Percentiles rank a stretch among this genome's conserved stretches.
Evolutionary conservation across 1,140 invertebrate genomes (phyloP).

Genomic region (Heliconius himera): DNA sequence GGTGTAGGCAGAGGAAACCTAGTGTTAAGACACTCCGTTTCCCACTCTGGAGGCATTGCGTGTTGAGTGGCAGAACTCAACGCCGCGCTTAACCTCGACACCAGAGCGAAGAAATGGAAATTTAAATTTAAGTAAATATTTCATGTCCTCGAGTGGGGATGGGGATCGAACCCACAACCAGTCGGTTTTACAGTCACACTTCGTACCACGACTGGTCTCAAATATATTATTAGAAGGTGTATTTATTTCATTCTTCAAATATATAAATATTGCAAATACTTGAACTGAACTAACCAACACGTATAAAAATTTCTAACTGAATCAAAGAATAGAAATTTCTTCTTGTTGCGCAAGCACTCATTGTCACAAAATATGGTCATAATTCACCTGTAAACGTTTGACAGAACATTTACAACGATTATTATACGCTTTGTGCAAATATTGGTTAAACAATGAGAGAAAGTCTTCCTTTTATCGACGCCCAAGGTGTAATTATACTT

Average conservation of each 20-base stretch:
- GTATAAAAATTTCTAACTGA: constrained; percentile 41
- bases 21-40: too few relatives aligned
- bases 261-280: not conserved
- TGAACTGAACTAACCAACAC: constrained; percentile 25
- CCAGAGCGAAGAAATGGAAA: too few relatives aligned
- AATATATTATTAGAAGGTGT: not conserved
- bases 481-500: constrained; percentile 70
- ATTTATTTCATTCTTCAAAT: not conserved
- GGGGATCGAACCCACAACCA: too few relatives aligned
- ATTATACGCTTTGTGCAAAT: constrained; percentile 60
- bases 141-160: too few relatives aligned
- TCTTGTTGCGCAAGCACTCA: constrained; percentile 27
- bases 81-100: too few relatives aligned
- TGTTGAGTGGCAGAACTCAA: too few relatives aligned
- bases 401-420: constrained; percentile 71
- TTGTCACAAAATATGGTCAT: constrained; percentile 43
- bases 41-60: too few relatives aligned
- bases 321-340: constrained; percentile 34
- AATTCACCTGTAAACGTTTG: constrained; percentile 70
- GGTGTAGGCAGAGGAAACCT: too few relatives aligned
- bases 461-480: constrained; percentile 74
- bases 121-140: too few relatives aligned
- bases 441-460: constrained; percentile 60
- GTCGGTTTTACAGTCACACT: too few relatives aligned
- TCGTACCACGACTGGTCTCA: too few relatives aligned